Conservation (phyloP, 2,113 vertebrate species). For the Clarias macrocephalus region DNA sequence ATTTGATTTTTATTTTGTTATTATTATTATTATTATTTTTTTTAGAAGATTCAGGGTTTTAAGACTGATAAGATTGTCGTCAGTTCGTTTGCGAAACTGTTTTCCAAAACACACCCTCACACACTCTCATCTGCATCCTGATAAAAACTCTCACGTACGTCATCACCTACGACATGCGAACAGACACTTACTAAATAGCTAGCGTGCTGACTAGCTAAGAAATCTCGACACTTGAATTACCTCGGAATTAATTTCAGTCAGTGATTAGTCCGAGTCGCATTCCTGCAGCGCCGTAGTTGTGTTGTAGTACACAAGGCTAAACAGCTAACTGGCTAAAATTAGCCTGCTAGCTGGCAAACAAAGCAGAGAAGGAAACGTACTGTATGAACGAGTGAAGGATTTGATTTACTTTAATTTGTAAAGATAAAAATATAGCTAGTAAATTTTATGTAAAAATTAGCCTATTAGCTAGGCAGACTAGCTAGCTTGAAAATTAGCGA, state of each 20-base stretch:
- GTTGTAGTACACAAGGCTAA: not conserved
- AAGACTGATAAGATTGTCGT: not conserved
- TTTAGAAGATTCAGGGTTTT: constrained; percentile 5
- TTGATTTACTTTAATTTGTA: not conserved
- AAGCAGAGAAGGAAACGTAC: not conserved
- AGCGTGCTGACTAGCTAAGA: not conserved
- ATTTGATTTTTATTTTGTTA: not conserved
- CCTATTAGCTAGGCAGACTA: not conserved
- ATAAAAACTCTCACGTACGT: not conserved
- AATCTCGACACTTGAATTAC: not conserved
- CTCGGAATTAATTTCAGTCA: not conserved
- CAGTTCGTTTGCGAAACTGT: not conserved
- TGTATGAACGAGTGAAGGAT: not conserved
- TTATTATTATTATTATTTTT: no score
- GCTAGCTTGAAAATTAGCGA: not conserved
- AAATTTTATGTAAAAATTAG: not conserved
- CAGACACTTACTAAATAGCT: not conserved
- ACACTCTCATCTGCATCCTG: not conserved
- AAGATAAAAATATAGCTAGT: not conserved
- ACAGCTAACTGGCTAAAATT: not conserved
- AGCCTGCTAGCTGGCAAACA: not conserved
- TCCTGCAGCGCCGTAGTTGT: not conserved
- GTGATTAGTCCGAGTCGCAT: not conserved
- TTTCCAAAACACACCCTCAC: not conserved
- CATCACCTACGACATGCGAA: not conserved